Conservation (phyloP, 2,888 invertebrate genomes). For the Temnothorax unifasciatus region DNA sequence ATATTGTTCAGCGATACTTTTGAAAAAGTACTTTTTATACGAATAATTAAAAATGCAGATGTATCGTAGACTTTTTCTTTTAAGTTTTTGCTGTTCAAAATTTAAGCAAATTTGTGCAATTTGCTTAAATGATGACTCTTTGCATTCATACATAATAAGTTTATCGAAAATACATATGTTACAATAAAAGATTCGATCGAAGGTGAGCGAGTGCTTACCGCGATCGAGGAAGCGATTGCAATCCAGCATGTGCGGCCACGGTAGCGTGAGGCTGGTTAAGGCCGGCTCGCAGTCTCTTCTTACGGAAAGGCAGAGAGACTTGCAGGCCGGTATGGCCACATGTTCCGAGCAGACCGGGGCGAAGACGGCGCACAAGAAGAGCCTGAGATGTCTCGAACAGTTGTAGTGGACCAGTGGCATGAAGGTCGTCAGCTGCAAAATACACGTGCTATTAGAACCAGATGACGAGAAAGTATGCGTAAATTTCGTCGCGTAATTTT, state of each 20-base stretch:
- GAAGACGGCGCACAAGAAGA: constrained; percentile 96
- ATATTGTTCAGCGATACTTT: neutral
- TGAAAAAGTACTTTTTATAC: neutral
- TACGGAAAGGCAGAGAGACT: constrained; percentile 94
- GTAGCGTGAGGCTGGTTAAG: constrained; percentile 88
- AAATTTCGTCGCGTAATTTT: neutral
- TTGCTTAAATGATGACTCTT: neutral
- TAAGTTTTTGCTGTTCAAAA: neutral
- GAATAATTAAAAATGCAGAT: constrained; percentile 4
- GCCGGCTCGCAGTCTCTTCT: constrained; percentile 91
- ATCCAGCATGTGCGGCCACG: constrained; percentile 92
- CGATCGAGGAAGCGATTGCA: constrained; percentile 93
- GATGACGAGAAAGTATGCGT: neutral
- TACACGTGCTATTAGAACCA: constrained; percentile 68
- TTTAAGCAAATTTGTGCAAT: neutral
- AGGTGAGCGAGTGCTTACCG: constrained; percentile 81
- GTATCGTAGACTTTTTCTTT: neutral
- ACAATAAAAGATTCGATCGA: neutral
- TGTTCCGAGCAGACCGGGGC: constrained; percentile 96
- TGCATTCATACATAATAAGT: neutral
- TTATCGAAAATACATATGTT: neutral
- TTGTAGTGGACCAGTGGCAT: constrained; percentile 92
- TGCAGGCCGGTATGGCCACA: constrained; percentile 94
- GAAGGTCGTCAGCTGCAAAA: constrained; percentile 91
- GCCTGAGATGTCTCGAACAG: constrained; percentile 93